These are phyloP conservation scores for Leptinotarsa undecemlineata DNA, from an alignment of 1,140 invertebrate species.

Conservation along the genomic window DNA sequence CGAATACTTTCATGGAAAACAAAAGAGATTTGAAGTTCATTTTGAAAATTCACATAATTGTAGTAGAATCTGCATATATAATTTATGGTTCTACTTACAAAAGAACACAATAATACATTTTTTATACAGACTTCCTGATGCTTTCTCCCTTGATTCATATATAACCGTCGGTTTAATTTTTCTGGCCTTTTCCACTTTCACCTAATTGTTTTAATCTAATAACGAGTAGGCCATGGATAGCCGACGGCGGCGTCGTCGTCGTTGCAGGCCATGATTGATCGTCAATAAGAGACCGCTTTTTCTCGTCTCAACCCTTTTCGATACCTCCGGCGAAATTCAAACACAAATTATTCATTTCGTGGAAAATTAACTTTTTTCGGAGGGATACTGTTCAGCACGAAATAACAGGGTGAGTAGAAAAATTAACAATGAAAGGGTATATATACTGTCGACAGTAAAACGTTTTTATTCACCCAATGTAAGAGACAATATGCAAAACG, in stretches of 20 bases:
- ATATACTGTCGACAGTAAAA: too few relatives aligned
- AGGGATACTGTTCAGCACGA: slow-evolving; percentile 24
- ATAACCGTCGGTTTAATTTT: neutral
- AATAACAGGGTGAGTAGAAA: neutral
- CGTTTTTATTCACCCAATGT: too few relatives aligned
- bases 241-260: slow-evolving; percentile 11
- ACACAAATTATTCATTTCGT: slow-evolving; percentile 48
- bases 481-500: too few relatives aligned
- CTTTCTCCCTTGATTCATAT: neutral
- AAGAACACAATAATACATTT: too few relatives aligned
- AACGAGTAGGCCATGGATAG: slow-evolving; percentile 10
- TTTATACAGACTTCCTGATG: too few relatives aligned
- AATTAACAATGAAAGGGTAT: neutral
- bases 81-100: too few relatives aligned
- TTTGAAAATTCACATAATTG: too few relatives aligned
- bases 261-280: slow-evolving; percentile 32
- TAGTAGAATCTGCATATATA: too few relatives aligned
- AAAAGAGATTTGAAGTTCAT: too few relatives aligned
- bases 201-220: slow-evolving; percentile 34
- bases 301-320: slow-evolving; percentile 13
- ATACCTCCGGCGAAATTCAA: slow-evolving; percentile 37
- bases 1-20: too few relatives aligned
- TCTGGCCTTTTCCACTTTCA: slow-evolving; percentile 9
- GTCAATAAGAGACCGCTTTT: slow-evolving; percentile 12
- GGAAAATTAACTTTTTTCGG: slow-evolving; percentile 49